Conservation (phyloP, 2,113 vertebrate species). For the Sphaerodactylus townsendi region DNA sequence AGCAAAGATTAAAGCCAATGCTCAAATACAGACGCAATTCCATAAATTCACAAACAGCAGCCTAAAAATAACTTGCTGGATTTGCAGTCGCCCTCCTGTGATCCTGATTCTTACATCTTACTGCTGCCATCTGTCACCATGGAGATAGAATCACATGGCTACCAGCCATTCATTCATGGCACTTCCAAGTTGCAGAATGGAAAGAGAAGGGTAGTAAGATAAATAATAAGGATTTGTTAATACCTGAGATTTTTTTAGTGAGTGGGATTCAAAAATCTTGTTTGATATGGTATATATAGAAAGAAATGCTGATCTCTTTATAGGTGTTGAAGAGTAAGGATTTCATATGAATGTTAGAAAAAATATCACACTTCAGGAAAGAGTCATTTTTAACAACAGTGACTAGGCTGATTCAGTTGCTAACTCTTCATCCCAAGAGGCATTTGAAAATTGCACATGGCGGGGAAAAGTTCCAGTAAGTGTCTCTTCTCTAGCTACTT, state of each 20-base stretch:
- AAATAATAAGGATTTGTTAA: conserved; percentile 1
- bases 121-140: conserved; percentile 77
- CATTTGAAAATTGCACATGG: background rate
- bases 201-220: conserved; percentile 3
- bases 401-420: background rate
- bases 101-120: conserved; percentile 71
- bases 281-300: too few relatives aligned
- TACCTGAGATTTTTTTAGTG: conserved; percentile 3
- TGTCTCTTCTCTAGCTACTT: background rate
- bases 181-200: conserved; percentile 4
- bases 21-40: conserved; percentile 67
- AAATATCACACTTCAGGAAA: background rate
- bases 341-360: background rate
- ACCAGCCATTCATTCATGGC: conserved; percentile 71
- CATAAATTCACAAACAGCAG: conserved; percentile 74
- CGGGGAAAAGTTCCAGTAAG: background rate
- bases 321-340: background rate
- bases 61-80: conserved; percentile 80
- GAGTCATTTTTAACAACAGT: background rate
- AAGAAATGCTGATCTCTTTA: background rate
- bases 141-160: conserved; percentile 70
- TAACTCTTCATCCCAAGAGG: background rate
- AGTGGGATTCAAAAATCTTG: conserved; percentile 8
- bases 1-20: conserved; percentile 30
- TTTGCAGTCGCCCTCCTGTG: conserved; percentile 76